Evolutionary conservation across 2,888 invertebrate species (phyloP), one percentile per base, ranked within the genome.

Genomic region (Cancer borealis): DNA sequence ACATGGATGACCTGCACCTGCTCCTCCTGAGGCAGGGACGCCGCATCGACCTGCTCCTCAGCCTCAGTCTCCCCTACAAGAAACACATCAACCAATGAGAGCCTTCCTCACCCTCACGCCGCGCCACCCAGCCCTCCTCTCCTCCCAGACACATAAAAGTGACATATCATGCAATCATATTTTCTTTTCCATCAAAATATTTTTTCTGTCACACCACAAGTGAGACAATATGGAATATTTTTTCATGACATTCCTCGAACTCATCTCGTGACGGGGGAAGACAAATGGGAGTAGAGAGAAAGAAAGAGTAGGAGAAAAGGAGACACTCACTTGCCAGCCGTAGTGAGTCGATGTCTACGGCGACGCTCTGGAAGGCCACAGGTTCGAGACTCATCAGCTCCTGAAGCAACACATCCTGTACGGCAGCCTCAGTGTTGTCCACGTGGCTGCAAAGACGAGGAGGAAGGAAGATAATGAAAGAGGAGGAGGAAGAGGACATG

Each of bases 331-430:
- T 97, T 97, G 98, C 98, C 39, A 98, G 97, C 95, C 97, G 97
- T 96, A 98, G 97, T 95, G 98, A 98, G 96, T 98, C 97, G 3
- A 98, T 97, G 96, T 98, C 98, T 96, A 98, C 97, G 96, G 98
- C 98, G 96, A 98, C 97, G 96, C 97, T 98, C 96, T 98, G 97
- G 96, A 98, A 98, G 73, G 96, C 96, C 10, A 98, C 97, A 17
- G 98, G 98, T 96, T 98, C 97, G 94, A 97, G 97, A 0, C 98
- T 98, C 93, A 98, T 97, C 47, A 98, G 97, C 97, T 98, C 98
- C 96, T 98, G 97, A 93, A 98, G 97, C 96, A 98, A 97, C 88
- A 98, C 97, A 96, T 98, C 98, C 96, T 97, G 97, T 91, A 98
- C 97, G 12, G 97, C 97, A 96, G 98, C 98, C 96, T 98, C 98